Percentiles rank a stretch among this genome's conserved stretches.
These are phyloP conservation scores for Pelmatolapia mariae DNA, from an alignment of 2,113 vertebrate species.

Conservation along the genomic window DNA sequence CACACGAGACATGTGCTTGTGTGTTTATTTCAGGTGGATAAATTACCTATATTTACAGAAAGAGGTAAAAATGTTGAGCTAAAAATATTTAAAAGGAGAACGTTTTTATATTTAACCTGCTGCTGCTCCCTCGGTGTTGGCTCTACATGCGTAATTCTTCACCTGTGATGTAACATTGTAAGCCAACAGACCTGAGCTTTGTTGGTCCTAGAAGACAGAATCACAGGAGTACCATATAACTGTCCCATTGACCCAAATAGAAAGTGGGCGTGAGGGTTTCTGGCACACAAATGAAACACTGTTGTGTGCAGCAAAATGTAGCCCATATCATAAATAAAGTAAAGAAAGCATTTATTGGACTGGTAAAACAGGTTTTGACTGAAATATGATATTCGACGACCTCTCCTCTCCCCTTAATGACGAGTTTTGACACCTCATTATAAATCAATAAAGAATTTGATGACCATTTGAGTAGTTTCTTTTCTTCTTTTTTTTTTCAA, in stretches of 20 bases:
- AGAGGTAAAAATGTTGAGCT: not conserved
- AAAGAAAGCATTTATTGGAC: not conserved
- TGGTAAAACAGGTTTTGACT: not conserved
- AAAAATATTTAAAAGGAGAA: not conserved
- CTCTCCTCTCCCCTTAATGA: not conserved
- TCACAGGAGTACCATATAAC: not conserved
- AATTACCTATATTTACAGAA: not conserved
- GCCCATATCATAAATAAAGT: not conserved
- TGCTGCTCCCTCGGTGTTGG: not conserved
- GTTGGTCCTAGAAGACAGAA: not conserved
- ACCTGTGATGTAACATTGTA: not conserved
- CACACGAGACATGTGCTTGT: not conserved
- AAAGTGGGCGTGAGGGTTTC: not conserved
- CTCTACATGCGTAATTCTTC: not conserved
- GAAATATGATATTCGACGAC: not conserved
- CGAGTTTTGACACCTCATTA: not conserved
- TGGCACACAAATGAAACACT: not conserved
- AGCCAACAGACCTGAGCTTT: not conserved
- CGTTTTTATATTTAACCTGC: not conserved
- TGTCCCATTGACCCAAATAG: not conserved
- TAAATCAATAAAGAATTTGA: not conserved
- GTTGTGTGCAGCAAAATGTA: not conserved
- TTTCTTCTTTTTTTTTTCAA: rapidly evolving
- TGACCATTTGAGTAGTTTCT: not conserved
- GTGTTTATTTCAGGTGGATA: not conserved